Evolutionary conservation across 2,888 invertebrate species (phyloP).

Genomic region (Aleiodes leptofemur): DNA sequence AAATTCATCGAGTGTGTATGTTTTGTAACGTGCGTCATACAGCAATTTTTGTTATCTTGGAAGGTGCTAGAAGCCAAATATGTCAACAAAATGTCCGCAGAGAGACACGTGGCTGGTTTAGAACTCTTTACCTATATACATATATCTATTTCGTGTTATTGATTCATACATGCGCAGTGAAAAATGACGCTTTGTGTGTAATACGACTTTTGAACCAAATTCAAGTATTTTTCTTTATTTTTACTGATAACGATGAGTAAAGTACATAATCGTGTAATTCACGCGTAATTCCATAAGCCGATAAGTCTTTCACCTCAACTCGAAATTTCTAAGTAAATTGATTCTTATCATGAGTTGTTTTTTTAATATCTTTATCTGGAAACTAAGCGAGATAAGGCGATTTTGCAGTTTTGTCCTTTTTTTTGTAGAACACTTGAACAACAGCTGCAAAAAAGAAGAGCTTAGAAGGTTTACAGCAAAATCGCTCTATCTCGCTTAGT

Average conservation of each 20-base stretch:
- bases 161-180: conserved; percentile 22
- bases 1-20: background rate
- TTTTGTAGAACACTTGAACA: too few species aligned
- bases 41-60: background rate
- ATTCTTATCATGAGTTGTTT: too few species aligned
- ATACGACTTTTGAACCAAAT: background rate
- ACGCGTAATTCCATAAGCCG: background rate
- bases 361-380: too few species aligned
- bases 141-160: conserved; percentile 13
- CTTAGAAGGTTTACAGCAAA: too few species aligned
- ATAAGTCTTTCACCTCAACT: too few species aligned
- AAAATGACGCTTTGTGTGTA: background rate
- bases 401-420: too few species aligned
- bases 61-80: background rate
- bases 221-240: background rate
- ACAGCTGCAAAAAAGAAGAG: too few species aligned
- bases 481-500: too few species aligned
- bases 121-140: background rate
- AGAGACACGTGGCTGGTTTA: conserved; percentile 17
- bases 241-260: background rate
- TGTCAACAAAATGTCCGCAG: conserved; percentile 25
- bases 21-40: background rate
- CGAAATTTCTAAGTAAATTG: too few species aligned
- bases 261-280: too few species aligned
- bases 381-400: too few species aligned